These are phyloP conservation scores for Melangyna quadrimaculata DNA, from an alignment of 2,888 invertebrate genomes.

Conservation along the genomic window DNA sequence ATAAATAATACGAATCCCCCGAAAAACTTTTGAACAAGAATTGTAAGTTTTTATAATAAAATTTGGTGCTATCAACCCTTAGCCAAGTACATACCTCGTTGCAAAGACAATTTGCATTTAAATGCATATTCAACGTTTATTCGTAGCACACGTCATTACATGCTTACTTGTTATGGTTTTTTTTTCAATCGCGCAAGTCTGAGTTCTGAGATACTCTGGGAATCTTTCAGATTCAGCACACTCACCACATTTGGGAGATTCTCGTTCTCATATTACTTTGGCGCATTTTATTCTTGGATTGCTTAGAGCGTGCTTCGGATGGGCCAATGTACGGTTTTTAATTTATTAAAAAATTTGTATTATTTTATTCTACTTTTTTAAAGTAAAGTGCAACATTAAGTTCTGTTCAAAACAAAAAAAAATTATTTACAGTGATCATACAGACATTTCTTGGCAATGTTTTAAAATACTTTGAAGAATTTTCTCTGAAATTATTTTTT, in stretches of 20 bases:
- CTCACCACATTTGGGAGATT: neutral
- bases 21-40: too few relatives aligned
- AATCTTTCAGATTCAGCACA: neutral
- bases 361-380: neutral
- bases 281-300: slow-evolving; percentile 31
- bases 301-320: slow-evolving; percentile 12
- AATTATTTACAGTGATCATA: neutral
- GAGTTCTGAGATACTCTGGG: neutral
- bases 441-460: neutral
- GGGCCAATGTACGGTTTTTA: neutral
- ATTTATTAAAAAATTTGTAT: slow-evolving; percentile 16
- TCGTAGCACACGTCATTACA: neutral
- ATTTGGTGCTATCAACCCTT: neutral
- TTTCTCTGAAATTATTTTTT: neutral
- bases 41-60: neutral
- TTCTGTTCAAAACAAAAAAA: neutral
- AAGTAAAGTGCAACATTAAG: slow-evolving; percentile 1
- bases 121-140: neutral
- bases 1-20: too few relatives aligned
- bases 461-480: neutral
- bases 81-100: neutral
- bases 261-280: slow-evolving; percentile 16
- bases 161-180: neutral
- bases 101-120: neutral
- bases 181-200: neutral